Evolutionary conservation across 2,888 invertebrate genomes (phyloP).

Genomic region (Encarsia formosa): DNA sequence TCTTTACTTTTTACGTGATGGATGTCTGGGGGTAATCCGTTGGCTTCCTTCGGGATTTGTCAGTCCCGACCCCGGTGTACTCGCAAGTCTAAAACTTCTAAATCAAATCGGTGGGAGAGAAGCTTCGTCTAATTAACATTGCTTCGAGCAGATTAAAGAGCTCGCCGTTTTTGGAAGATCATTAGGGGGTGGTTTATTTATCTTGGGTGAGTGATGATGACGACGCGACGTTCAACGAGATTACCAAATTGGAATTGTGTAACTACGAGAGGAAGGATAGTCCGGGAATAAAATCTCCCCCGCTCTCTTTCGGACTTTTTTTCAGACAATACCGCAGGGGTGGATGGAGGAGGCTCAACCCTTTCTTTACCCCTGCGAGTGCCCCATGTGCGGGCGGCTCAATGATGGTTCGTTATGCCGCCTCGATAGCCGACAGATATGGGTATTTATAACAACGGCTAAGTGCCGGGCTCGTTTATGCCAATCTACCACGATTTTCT

Average conservation of each 20-base stretch:
- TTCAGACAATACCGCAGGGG: background rate
- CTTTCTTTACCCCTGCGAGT: slow-evolving; percentile 40
- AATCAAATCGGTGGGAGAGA: slow-evolving; percentile 44
- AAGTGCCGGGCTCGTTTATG: slow-evolving; percentile 14
- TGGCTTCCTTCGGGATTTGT: slow-evolving; percentile 49
- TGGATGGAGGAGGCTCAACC: slow-evolving; percentile 31
- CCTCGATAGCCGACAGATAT: slow-evolving; percentile 49
- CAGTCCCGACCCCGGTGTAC: background rate
- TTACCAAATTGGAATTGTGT: slow-evolving; percentile 20
- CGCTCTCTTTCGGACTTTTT: too few species aligned
- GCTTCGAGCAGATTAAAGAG: slow-evolving; percentile 45
- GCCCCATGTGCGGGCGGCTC: slow-evolving; percentile 46
- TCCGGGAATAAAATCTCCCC: too few species aligned
- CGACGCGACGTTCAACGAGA: background rate
- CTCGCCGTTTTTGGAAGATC: slow-evolving; percentile 40
- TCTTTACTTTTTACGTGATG: too few species aligned
- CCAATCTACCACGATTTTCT: too few species aligned
- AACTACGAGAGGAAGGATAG: slow-evolving; percentile 4
- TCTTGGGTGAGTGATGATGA: slow-evolving; percentile 24
- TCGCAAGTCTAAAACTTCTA: slow-evolving; percentile 43
- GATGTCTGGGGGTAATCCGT: slow-evolving; percentile 50
- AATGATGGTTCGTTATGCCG: slow-evolving; percentile 50
- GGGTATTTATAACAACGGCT: slow-evolving; percentile 42
- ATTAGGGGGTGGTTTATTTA: slow-evolving; percentile 35
- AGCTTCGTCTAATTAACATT: slow-evolving; percentile 50